phyloP scores from a whole-genome alignment of 2,113 vertebrate genomes.

The Megalops atlanticus region DNA sequence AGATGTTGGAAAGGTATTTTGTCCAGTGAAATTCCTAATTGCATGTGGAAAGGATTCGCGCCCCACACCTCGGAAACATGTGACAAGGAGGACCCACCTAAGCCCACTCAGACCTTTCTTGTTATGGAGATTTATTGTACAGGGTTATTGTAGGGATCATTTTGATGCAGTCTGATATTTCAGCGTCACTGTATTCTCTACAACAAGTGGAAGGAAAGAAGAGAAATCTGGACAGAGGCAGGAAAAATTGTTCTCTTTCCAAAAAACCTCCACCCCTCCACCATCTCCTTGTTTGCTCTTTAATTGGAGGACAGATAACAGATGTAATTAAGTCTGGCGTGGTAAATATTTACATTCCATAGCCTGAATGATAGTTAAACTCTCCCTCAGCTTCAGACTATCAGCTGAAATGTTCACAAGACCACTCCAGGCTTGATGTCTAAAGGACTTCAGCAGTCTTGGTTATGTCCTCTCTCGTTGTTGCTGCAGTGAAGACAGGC shows the following conservation, averaged over 20 bases:
- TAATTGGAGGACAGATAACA: not conserved
- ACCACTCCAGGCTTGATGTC: too few species aligned
- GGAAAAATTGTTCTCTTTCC: too few species aligned
- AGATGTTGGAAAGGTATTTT: constrained; percentile 38
- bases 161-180: not conserved
- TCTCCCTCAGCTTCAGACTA: not conserved
- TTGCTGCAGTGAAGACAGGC: not conserved
- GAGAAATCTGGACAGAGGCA: not conserved
- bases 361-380: not conserved
- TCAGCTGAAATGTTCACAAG: not conserved
- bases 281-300: not conserved
- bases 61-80: constrained; percentile 17
- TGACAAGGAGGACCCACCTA: constrained; percentile 7
- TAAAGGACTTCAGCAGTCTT: too few species aligned
- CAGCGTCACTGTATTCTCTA: not conserved
- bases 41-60: constrained; percentile 30
- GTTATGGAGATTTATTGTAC: not conserved
- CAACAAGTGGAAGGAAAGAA: not conserved
- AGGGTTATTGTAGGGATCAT: not conserved
- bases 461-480: not conserved
- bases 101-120: not conserved
- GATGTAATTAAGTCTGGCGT: not conserved
- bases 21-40: constrained; percentile 34
- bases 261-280: not conserved
- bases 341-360: constrained; percentile 10